Percentiles rank a stretch among this genome's conserved stretches.
Conservation (phyloP, 2,888 invertebrate species). For the Scaptomyza reducta region DNA sequence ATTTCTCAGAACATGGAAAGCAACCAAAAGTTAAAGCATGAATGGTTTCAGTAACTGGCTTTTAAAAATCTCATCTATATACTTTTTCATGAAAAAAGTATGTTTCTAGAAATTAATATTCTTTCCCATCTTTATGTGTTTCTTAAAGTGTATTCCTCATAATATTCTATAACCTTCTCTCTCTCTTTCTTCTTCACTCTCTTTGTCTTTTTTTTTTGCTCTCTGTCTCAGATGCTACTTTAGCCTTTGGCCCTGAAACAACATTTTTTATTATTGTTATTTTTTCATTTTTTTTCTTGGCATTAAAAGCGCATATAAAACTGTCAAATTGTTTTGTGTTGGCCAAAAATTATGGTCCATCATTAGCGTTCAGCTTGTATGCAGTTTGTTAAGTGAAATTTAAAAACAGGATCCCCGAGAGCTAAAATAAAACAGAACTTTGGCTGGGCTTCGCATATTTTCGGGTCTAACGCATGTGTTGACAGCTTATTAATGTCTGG, state of each 20-base stretch:
- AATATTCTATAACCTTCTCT: background rate
- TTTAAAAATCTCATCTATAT: too few relatives aligned
- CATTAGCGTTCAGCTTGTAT: slow-evolving; percentile 75
- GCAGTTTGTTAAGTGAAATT: slow-evolving; percentile 77
- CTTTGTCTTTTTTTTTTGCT: background rate
- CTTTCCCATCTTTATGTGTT: background rate
- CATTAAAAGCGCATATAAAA: slow-evolving; percentile 81
- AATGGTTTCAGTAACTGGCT: too few relatives aligned
- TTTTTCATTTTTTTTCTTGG: slow-evolving; percentile 35
- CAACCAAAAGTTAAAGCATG: background rate
- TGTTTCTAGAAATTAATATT: too few relatives aligned
- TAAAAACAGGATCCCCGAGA: slow-evolving; percentile 59
- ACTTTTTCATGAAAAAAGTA: too few relatives aligned
- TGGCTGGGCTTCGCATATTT: slow-evolving; percentile 20
- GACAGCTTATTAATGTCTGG: slow-evolving; percentile 82
- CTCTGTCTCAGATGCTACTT: slow-evolving; percentile 6
- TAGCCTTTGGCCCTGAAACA: slow-evolving; percentile 44
- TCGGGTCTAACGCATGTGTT: slow-evolving; percentile 80
- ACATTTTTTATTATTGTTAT: background rate
- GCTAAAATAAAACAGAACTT: slow-evolving; percentile 16
- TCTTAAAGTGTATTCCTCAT: background rate
- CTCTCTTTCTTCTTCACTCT: background rate
- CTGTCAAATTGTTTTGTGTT: slow-evolving; percentile 82
- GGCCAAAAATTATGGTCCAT: slow-evolving; percentile 80
- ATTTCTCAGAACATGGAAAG: too few relatives aligned